A percentile compares a stretch with the other conserved stretches of the same genome.
Conservation (phyloP, 2,113 vertebrate genomes). For the Perognathus longimembris region DNA sequence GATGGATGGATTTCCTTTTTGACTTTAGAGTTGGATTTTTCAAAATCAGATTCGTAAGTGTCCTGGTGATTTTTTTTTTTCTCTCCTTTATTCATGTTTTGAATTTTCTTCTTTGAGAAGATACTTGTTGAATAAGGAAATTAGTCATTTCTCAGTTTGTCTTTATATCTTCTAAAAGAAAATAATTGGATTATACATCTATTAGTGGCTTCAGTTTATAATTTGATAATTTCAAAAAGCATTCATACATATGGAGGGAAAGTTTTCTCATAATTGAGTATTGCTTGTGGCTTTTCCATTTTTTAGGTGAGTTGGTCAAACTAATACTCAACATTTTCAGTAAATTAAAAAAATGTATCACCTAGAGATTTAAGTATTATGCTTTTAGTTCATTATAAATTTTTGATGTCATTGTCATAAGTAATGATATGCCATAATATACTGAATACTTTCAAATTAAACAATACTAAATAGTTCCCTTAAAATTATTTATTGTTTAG, state of each 20-base stretch:
- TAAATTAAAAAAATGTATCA: background rate
- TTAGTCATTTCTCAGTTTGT: slow-evolving; percentile 42
- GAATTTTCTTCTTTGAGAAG: slow-evolving; percentile 46
- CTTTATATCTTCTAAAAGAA: slow-evolving; percentile 35
- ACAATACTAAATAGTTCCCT: slow-evolving; percentile 12
- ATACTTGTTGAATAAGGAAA: slow-evolving; percentile 46
- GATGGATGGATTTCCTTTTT: slow-evolving; percentile 76
- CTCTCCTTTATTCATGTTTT: slow-evolving; percentile 37
- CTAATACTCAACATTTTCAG: background rate
- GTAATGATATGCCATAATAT: too few species aligned
- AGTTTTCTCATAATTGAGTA: slow-evolving; percentile 34
- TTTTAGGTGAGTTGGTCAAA: slow-evolving; percentile 66
- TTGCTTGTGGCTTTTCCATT: slow-evolving; percentile 53
- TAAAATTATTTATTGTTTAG: background rate
- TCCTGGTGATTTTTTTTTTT: background rate
- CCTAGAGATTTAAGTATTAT: slow-evolving; percentile 43
- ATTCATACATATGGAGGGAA: slow-evolving; percentile 32
- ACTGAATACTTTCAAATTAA: slow-evolving; percentile 6
- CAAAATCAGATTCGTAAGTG: slow-evolving; percentile 21
- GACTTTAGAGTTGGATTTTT: slow-evolving; percentile 36
- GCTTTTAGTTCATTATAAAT: slow-evolving; percentile 25
- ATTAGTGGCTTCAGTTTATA: slow-evolving; percentile 10
- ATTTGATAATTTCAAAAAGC: slow-evolving; percentile 45
- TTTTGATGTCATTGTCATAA: background rate
- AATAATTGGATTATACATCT: background rate